These are phyloP conservation scores for Ophion ventricosus DNA, from an alignment of 2,888 invertebrate species.

Conservation along the genomic window DNA sequence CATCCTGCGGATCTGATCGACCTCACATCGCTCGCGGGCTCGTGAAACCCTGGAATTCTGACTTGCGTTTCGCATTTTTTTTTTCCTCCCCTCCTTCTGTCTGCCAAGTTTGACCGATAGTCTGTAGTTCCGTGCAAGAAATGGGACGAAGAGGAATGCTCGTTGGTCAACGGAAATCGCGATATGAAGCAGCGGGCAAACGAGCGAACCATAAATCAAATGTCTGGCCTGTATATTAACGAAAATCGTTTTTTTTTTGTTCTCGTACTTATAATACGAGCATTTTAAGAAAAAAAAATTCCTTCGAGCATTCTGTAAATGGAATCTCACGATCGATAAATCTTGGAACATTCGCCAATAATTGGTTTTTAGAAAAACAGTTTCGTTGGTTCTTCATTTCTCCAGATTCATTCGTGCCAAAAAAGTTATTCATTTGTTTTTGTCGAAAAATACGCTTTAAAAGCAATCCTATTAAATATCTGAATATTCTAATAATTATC, in stretches of 20 bases:
- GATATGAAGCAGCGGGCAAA: background rate
- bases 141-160: conserved; percentile 16
- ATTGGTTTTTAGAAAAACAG: background rate
- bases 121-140: conserved; percentile 28
- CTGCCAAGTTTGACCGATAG: conserved; percentile 47
- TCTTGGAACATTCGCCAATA: background rate
- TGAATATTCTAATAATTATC: too few species aligned
- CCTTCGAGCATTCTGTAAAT: background rate
- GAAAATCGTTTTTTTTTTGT: conserved; percentile 8
- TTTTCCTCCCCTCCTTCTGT: conserved; percentile 5
- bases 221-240: background rate
- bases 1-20: conserved; percentile 40
- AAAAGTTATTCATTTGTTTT: too few species aligned
- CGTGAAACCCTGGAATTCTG: conserved; percentile 52
- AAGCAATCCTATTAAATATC: too few species aligned
- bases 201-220: background rate
- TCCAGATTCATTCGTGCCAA: too few species aligned
- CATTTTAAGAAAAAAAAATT: background rate
- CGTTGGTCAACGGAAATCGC: conserved; percentile 18
- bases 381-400: background rate
- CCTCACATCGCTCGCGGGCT: conserved; percentile 44
- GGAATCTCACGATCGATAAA: background rate
- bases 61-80: conserved; percentile 41
- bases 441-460: too few species aligned
- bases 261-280: background rate